phyloP scores from a whole-genome alignment of 30 jellyfish, hydroid and myxozoan species.

The Pelagia noctiluca region DNA sequence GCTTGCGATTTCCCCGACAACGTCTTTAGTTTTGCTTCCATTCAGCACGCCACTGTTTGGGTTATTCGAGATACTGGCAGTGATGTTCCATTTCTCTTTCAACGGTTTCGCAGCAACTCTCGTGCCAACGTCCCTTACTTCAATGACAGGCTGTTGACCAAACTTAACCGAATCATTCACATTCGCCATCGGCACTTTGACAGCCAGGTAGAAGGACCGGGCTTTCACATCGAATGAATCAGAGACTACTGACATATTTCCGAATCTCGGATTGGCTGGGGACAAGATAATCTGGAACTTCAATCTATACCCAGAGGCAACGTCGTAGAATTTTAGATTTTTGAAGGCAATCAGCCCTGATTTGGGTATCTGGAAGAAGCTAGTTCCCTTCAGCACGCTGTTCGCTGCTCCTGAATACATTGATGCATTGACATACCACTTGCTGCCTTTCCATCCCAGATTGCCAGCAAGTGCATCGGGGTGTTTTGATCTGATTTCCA shows the following conservation, averaged over 20 bases:
- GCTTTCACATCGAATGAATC: constrained; percentile 69
- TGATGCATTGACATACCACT: constrained; percentile 76
- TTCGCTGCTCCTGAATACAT: constrained; percentile 55
- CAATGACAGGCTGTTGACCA: constrained; percentile 84
- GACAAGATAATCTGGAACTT: constrained; percentile 46
- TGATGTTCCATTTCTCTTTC: constrained; percentile 63
- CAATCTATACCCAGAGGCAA: constrained; percentile 61
- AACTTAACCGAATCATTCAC: constrained; percentile 78
- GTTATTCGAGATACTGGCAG: constrained; percentile 46
- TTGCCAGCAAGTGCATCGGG: constrained; percentile 85
- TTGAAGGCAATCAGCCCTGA: constrained; percentile 69
- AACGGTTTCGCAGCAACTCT: constrained; percentile 74
- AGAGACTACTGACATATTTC: constrained; percentile 65
- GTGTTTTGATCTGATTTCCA: constrained; percentile 64
- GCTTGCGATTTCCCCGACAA: constrained; percentile 46
- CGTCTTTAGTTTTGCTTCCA: constrained; percentile 46
- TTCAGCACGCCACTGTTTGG: constrained; percentile 53
- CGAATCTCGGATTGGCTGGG: constrained; percentile 64
- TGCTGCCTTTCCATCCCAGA: constrained; percentile 75
- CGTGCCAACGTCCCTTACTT: constrained; percentile 85
- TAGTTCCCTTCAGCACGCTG: constrained; percentile 67
- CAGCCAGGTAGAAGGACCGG: constrained; percentile 76
- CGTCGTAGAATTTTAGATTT: constrained; percentile 65
- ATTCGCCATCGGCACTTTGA: constrained; percentile 49
- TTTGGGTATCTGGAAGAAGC: constrained; percentile 46